Evolutionary conservation across 2,113 vertebrate genomes (phyloP).

Genomic region (Sitta europaea): DNA sequence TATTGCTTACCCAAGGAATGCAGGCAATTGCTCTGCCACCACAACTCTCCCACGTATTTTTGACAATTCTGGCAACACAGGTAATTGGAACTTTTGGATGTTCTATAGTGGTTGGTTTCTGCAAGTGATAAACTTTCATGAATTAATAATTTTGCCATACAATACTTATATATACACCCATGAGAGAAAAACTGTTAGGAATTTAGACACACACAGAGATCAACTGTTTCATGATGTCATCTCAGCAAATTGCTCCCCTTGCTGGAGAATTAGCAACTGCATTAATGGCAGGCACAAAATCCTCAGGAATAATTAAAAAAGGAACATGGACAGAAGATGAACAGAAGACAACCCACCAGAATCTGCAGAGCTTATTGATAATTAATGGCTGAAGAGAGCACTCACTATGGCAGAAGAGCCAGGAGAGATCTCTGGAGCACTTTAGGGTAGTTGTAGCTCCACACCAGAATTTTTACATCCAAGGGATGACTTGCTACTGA

Average conservation of each 20-base stretch:
- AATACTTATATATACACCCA: not conserved
- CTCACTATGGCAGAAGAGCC: not conserved
- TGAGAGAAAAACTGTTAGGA: not conserved
- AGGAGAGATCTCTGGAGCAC: not conserved
- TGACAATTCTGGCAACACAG: not conserved
- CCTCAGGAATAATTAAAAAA: not conserved
- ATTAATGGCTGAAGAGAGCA: not conserved
- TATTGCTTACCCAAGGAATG: not conserved
- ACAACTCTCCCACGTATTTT: not conserved
- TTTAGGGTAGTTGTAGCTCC: not conserved
- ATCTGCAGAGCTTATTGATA: not conserved
- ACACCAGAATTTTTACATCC: not conserved
- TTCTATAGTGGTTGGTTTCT: not conserved
- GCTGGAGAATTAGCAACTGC: not conserved
- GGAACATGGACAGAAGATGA: not conserved
- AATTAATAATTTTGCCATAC: not conserved
- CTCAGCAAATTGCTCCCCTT: not conserved
- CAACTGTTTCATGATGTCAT: not conserved
- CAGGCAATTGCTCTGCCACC: not conserved
- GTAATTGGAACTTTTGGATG: not conserved
- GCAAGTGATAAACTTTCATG: not conserved
- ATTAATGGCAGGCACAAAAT: not conserved
- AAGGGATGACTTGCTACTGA: not conserved
- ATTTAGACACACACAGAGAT: not conserved
- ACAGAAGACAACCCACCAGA: not conserved